These are phyloP conservation scores for Trisateles emortualis DNA, from an alignment of 2,888 invertebrate genomes.

Conservation along the genomic window DNA sequence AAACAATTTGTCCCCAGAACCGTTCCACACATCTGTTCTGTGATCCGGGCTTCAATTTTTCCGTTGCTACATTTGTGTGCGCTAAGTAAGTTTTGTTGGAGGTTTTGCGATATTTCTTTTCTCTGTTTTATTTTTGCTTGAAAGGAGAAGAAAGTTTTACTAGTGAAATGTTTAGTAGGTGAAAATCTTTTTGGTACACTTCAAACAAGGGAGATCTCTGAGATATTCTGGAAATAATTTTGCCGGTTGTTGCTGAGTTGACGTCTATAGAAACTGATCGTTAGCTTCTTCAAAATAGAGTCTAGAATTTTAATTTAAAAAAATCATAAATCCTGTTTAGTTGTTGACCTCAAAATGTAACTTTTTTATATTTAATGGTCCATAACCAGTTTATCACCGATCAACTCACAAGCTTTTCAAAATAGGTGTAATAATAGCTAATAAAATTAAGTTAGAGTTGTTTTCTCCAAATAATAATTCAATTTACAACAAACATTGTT, in stretches of 20 bases:
- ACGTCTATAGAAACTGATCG: too few relatives aligned
- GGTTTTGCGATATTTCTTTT: slow-evolving; percentile 27
- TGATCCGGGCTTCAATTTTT: slow-evolving; percentile 63
- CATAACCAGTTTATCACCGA: too few relatives aligned
- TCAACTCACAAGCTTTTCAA: too few relatives aligned
- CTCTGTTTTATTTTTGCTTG: slow-evolving; percentile 35
- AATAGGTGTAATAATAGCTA: too few relatives aligned
- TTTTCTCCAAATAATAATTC: neutral
- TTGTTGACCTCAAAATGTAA: too few relatives aligned
- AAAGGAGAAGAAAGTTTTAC: neutral
- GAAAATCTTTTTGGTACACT: neutral
- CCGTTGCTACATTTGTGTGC: slow-evolving; percentile 42
- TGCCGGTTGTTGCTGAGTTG: neutral
- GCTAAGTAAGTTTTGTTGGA: slow-evolving; percentile 33
- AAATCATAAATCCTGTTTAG: too few relatives aligned
- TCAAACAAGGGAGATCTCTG: neutral
- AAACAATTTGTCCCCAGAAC: slow-evolving; percentile 82
- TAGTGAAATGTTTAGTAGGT: neutral
- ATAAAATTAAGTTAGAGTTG: neutral
- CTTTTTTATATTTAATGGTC: too few relatives aligned
- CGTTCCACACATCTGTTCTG: slow-evolving; percentile 81
- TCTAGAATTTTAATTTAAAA: too few relatives aligned
- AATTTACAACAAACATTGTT: slow-evolving; percentile 8
- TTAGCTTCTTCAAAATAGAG: too few relatives aligned
- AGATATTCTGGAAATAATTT: neutral